Evolutionary conservation across 2,113 vertebrate genomes (phyloP).

Genomic region (Anoura caudifer): DNA sequence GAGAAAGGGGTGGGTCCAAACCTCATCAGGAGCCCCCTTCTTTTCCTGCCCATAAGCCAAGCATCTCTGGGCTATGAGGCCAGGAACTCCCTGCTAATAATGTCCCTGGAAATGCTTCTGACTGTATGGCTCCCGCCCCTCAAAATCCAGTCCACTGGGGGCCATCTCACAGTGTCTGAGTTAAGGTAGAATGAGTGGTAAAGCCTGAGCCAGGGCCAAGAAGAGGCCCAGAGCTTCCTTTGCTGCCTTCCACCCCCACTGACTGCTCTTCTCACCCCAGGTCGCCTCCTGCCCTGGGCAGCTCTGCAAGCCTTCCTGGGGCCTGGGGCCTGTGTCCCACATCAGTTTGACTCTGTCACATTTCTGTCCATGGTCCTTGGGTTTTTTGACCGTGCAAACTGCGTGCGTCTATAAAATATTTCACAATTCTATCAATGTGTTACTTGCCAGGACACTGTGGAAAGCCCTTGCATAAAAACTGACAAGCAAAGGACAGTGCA

Average conservation of each 20-base stretch:
- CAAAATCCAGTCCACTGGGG: no score
- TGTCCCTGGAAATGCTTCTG: not conserved
- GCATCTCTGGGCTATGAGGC: not conserved
- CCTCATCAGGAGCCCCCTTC: not conserved
- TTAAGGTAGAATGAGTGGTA: not conserved
- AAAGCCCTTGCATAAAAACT: not conserved
- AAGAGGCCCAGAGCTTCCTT: not conserved
- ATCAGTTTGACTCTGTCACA: not conserved
- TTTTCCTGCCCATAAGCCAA: not conserved
- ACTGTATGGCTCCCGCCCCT: not conserved
- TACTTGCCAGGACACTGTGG: not conserved
- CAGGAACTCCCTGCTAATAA: not conserved
- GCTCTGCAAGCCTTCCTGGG: not conserved
- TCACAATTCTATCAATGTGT: not conserved
- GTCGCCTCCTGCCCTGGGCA: not conserved
- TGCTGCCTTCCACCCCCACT: rapidly evolving
- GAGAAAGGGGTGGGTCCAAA: slow-evolving; percentile 60
- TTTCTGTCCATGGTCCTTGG: not conserved
- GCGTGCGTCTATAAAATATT: not conserved
- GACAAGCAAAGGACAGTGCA: not conserved
- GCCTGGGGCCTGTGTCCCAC: not conserved
- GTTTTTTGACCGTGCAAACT: not conserved
- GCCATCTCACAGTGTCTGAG: no score
- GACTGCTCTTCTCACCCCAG: not conserved
- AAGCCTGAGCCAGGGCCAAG: no score